These are phyloP conservation scores for Rhinella marina DNA, from an alignment of 2,797 vertebrate genomes.

Conservation along the genomic window DNA sequence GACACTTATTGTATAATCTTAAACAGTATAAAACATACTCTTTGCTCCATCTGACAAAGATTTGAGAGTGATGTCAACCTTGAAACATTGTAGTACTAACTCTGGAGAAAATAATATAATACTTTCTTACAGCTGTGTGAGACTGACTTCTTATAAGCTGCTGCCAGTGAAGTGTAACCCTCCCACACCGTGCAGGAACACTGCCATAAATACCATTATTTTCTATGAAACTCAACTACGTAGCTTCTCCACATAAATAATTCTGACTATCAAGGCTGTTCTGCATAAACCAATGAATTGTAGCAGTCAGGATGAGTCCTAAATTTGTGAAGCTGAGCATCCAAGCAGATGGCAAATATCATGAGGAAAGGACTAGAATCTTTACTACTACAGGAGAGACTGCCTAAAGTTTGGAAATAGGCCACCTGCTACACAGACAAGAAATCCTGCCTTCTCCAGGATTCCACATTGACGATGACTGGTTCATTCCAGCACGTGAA, in stretches of 20 bases:
- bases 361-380: neutral
- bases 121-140: neutral
- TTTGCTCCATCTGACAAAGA: neutral
- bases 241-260: neutral
- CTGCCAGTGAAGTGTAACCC: neutral
- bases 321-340: too few species aligned
- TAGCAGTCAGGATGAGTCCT: neutral
- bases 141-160: constrained; percentile 10
- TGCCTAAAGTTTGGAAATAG: neutral
- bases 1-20: neutral
- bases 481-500: too few species aligned
- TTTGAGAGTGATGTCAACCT: neutral
- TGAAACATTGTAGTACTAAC: neutral
- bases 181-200: neutral
- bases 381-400: neutral
- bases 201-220: neutral
- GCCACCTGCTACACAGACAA: neutral
- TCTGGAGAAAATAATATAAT: neutral
- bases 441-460: neutral
- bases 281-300: neutral
- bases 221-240: neutral
- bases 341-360: neutral
- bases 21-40: neutral
- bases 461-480: neutral
- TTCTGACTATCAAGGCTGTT: neutral